A percentile compares a stretch with the other conserved stretches of the same genome.
Conservation (phyloP, 2,797 vertebrate species). For the Coccyzus lansbergi region DNA sequence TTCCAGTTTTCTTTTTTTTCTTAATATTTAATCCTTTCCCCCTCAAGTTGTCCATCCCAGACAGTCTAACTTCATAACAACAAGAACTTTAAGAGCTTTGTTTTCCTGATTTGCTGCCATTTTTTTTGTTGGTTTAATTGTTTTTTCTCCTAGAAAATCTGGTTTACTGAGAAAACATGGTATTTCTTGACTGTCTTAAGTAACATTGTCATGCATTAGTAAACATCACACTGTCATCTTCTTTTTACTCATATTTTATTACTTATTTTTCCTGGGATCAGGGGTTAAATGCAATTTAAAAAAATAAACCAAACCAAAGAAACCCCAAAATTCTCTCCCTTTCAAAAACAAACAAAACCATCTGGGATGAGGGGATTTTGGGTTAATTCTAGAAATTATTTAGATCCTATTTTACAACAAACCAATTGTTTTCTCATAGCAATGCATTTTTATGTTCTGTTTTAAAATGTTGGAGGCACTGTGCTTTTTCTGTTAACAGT, state of each 20-base stretch:
- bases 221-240: background rate
- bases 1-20: background rate
- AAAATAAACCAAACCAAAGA: no score
- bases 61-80: background rate
- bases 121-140: background rate
- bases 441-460: background rate
- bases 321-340: background rate
- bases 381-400: background rate
- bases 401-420: background rate
- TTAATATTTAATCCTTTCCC: background rate
- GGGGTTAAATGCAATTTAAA: background rate
- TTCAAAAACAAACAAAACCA: no score
- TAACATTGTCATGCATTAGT: background rate
- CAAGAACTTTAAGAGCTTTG: background rate
- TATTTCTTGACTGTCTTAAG: background rate
- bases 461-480: background rate
- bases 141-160: background rate
- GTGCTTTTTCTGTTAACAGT: background rate
- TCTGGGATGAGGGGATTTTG: background rate
- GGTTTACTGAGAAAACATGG: background rate
- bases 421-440: background rate
- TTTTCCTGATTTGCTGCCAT: background rate
- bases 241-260: background rate
- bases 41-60: accelerated
- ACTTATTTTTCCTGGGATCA: background rate